Conservation (phyloP, 1,140 invertebrate species). For the Lasioglossum albipes region DNA sequence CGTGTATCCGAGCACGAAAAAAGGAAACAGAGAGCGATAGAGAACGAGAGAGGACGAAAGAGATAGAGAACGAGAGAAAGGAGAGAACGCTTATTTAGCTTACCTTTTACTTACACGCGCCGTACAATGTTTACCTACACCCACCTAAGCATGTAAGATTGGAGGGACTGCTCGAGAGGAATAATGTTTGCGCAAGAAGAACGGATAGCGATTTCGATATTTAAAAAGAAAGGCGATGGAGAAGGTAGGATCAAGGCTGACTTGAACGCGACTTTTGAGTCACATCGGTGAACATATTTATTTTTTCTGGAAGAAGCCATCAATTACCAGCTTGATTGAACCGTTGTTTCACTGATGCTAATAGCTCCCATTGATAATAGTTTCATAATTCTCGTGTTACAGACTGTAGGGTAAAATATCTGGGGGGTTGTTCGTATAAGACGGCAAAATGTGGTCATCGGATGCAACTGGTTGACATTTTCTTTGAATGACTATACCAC, state of each 20-base stretch:
- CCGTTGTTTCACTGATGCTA: no score
- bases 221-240: conserved; percentile 16
- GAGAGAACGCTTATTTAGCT: conserved; percentile 71
- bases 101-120: conserved; percentile 72
- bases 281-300: no score
- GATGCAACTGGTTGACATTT: no score
- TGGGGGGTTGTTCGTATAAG: no score
- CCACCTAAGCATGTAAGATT: conserved; percentile 71
- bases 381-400: no score
- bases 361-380: no score
- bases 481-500: no score
- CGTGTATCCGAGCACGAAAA: conserved; percentile 44
- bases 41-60: not conserved
- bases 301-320: no score
- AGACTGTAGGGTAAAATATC: no score
- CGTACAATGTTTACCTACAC: conserved; percentile 76
- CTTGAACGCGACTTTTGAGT: not conserved
- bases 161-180: conserved; percentile 63
- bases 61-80: not conserved
- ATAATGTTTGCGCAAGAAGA: conserved; percentile 62
- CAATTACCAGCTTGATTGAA: no score
- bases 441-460: no score
- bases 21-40: conserved; percentile 17
- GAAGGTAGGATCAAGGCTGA: conserved; percentile 43
- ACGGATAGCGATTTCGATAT: conserved; percentile 61